Base-by-base conservation (phyloP, 2,797 vertebrate species). In the Oreonectes daqikongensis region DNA sequence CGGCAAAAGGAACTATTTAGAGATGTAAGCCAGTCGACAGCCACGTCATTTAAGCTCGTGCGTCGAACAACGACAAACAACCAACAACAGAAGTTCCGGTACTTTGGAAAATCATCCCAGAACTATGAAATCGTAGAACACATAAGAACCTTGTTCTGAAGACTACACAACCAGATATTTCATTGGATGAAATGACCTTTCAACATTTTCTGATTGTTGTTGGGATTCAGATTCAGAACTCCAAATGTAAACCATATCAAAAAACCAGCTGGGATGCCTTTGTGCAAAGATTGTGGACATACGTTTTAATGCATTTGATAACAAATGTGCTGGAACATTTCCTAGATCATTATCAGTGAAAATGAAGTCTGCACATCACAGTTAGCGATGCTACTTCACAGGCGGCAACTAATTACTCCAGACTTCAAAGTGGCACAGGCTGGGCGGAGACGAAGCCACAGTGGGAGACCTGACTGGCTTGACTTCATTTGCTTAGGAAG, bases 361-460 rank as follows among this genome's bases (percentile, higher is more conserved):
- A 80, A 80, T 68, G 22, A 75, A 79, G 64, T 76, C 61, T 53
- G 44, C 60, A 60, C 38, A 68, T 72, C 55, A 61, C 74, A 55
- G 81, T 80, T 81, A 78, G 57, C 15, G 26, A 61, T 61, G 68
- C 46, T 20, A 74, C 75, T 78, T 82, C 75, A 79, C 77, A 73
- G 80, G 65, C 26, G 71, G 75, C 44, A 53, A 69, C 79, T 83
- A 84, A 85, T 85, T 84, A 80, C 82, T 77, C 50, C 78, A 80
- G 79, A 81, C 75, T 78, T 82, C 81, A 85, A 84, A 85, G 72
- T 72, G 53, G 77, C 69, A 18, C 60, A 61, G 55, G 40, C 50
- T 69, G 71, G 82, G 71, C 63, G 61, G 67, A 79, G 65, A 74
- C 52, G 24, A 69, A 78, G 74, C 63, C 65, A 75, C 70, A 32